Evolutionary conservation across 92 coral and sea anemone genomes (phyloP), one percentile per base, ranked within the genome.

Genomic region (Heteractis magnifica): DNA sequence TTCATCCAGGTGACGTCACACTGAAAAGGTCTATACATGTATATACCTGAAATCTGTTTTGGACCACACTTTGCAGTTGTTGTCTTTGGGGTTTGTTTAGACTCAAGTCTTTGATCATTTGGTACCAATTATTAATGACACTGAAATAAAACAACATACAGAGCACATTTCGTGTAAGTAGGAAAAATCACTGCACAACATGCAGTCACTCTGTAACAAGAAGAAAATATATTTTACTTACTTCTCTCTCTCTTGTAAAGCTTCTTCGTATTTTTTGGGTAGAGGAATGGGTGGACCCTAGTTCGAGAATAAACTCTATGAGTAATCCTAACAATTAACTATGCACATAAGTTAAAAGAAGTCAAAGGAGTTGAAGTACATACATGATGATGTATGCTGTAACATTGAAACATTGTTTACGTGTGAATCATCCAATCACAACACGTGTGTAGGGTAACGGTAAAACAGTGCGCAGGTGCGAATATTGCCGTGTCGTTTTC

Each of bases 1-100:
- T 6, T n/a, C 26, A 4, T 18, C 20, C 59, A 3, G 5, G 5
- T 55, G 1, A 9, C 70, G 19, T 62, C 26, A 62, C 70, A 9
- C 10, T 55, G 1, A 73, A 21, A 1, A 48, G 44, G 3, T 34
- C 21, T 79, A 6, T 21, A 6, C 10, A 51, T 3, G 14, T 20
- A 18, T 60, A 77, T 74, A 95, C 98, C 98, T 95, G 98, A 60
- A 95, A 95, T 72, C 98, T 90, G 78, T 90, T 91, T 83, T 95
- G 98, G 12, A 95, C 98, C 6, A 91, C 98, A 49, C 92, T 87
- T 88, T 94, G 98, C 4, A 95, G 87, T 81, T 95, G 98, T 53
- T 90, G 88, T 73, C 98, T 90, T 60, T 95, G 95, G 14, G 86
- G 51, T 72, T 91, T 92, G 20, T 77, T 60, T 18, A 95, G 90